Percentiles rank a stretch among this genome's conserved stretches.
phyloP scores from a whole-genome alignment of 2,888 invertebrate species.

The Octonoba sinensis region DNA sequence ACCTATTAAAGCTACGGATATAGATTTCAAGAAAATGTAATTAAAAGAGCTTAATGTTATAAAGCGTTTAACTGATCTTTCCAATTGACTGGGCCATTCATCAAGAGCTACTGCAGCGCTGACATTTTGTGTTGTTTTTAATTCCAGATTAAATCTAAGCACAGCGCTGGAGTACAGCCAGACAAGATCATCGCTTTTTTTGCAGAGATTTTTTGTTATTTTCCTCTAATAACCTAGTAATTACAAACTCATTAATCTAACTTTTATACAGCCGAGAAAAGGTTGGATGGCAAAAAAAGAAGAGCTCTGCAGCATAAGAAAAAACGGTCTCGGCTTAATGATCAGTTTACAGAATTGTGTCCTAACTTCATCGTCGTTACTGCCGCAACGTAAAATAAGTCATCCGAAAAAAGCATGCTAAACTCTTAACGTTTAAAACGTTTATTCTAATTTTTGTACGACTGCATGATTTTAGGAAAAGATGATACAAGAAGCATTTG shows the following conservation, averaged over 20 bases:
- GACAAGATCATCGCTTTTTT: conserved; percentile 14
- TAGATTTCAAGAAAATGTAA: too few species aligned
- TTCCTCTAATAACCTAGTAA: conserved; percentile 63
- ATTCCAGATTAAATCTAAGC: conserved; percentile 46
- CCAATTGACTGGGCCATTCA: conserved; percentile 48
- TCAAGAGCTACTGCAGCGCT: conserved; percentile 18
- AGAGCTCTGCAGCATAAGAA: conserved; percentile 14
- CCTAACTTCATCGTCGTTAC: conserved; percentile 50
- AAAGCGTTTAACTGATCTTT: conserved; percentile 2
- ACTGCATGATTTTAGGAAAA: too few species aligned
- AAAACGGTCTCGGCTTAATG: conserved; percentile 54
- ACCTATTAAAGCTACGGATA: too few species aligned
- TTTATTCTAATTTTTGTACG: too few species aligned
- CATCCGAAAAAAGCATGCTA: conserved; percentile 7
- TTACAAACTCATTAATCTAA: conserved; percentile 64
- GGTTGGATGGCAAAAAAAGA: conserved; percentile 44
- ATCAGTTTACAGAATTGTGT: conserved; percentile 62
- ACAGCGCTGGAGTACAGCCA: conserved; percentile 46
- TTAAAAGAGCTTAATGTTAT: too few species aligned
- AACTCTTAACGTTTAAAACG: too few species aligned
- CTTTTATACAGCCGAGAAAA: conserved; percentile 51
- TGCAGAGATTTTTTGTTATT: conserved; percentile 23
- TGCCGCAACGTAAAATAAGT: conserved; percentile 19
- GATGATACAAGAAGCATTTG: too few species aligned
- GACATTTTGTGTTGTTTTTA: conserved; percentile 47